Conservation (phyloP, 1,140 invertebrate genomes). For the Aphelenchoides fujianensis region DNA sequence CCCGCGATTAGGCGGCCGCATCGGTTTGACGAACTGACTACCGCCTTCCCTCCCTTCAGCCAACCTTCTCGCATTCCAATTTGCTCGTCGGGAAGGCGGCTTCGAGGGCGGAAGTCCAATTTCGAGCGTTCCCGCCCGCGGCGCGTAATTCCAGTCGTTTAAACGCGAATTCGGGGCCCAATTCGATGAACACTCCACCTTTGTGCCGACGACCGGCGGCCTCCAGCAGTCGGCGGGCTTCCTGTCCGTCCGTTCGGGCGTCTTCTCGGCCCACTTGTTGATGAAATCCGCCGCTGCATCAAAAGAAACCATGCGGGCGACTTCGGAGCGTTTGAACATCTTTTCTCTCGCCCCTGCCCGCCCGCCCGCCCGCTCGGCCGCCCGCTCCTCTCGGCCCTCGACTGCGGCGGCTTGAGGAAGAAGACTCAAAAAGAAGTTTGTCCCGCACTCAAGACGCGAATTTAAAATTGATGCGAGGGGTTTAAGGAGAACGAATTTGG, state of each 20-base stretch:
- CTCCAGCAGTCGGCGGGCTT: too few species aligned
- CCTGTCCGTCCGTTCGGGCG: too few species aligned
- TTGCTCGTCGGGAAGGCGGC: neutral
- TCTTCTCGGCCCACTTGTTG: neutral
- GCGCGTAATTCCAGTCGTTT: neutral
- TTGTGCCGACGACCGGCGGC: neutral
- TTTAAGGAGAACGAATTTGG: neutral
- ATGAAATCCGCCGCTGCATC: neutral
- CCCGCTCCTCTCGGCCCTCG: too few species aligned
- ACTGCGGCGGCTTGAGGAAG: too few species aligned
- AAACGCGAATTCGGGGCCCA: neutral
- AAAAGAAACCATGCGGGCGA: conserved; percentile 1
- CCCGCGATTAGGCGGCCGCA: neutral
- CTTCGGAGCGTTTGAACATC: neutral
- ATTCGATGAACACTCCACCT: neutral
- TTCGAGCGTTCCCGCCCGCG: neutral
- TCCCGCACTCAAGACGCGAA: neutral
- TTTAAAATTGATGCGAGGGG: neutral
- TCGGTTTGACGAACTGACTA: neutral
- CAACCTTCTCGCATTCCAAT: too few species aligned
- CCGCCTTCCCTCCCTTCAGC: too few species aligned
- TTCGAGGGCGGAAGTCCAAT: neutral
- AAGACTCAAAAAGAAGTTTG: neutral
- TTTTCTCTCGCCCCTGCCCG: neutral
- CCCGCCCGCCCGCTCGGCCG: neutral